Base-by-base conservation (phyloP, 2,888 invertebrate species). In the Tenthredo livida region DNA sequence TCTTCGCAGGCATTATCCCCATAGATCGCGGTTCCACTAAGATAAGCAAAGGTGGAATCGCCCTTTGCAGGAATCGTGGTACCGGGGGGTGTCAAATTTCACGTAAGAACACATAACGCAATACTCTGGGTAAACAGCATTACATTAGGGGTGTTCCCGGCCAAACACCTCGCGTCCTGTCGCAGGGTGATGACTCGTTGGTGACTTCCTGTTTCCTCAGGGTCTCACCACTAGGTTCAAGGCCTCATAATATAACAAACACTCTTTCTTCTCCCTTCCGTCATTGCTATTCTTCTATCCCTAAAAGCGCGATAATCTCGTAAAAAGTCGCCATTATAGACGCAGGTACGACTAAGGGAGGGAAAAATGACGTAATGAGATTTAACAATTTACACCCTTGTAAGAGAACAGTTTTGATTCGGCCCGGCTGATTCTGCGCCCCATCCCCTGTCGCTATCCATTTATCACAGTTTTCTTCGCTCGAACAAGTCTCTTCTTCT, bases 91-190 rank as follows among this genome's bases (percentile, higher is more conserved):
- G 61, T 86, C 85, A 70, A 85, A 61, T 86, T 85, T 85, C 85
- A 67, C 85, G 86, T 86, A 85, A 86, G 85, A 89, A 88, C 86
- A 61, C 61, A 61, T 10, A 80, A 90, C 87, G 88, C 88, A 90
- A 90, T 90, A 90, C 90, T 88, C 21, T 85, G 72, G 85, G 88
- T 88, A 92, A 92, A 92, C 92, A 91, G 89, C 88, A 92, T 91
- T 91, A 92, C 91, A 92, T 91, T 92, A 92, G 90, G 90, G 87
- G 61, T 61, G 58, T 61, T 88, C 86, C 89, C 88, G 89, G 88
- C 88, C 91, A 91, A 92, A 91, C 67, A 33, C 67, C 88, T 89
- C 86, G 87, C 87, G 82, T 89, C 87, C 87, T 85, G 88, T 87
- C 21, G 21, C 25, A 12, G 84, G 72, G 72, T 47, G 73, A 70